These are phyloP conservation scores for Aptenodytes forsteri DNA, from an alignment of 2,113 vertebrate genomes.

Conservation along the genomic window DNA sequence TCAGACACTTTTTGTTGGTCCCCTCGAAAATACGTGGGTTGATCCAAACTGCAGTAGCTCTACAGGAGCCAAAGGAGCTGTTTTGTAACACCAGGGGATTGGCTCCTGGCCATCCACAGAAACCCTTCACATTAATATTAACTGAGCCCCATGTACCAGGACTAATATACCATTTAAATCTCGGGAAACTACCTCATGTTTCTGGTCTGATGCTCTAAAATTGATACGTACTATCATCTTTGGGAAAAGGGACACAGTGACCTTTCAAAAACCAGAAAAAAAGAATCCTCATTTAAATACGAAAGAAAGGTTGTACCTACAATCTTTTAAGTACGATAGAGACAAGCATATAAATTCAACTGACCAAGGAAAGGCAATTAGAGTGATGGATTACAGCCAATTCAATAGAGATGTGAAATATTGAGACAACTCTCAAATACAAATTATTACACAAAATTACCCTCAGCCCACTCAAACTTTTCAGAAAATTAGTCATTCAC, in stretches of 20 bases:
- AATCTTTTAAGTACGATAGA: background rate
- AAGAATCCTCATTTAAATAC: background rate
- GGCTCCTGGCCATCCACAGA: background rate
- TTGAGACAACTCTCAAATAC: background rate
- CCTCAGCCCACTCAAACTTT: background rate
- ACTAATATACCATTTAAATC: background rate
- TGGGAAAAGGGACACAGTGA: background rate
- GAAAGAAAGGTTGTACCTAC: background rate
- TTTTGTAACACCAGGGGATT: background rate
- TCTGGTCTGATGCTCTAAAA: background rate
- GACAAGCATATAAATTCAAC: background rate
- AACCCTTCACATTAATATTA: background rate
- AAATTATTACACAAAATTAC: background rate
- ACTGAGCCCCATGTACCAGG: background rate
- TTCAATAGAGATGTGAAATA: background rate
- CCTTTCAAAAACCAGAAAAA: background rate
- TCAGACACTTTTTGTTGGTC: background rate
- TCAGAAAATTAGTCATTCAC: background rate
- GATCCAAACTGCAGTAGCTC: background rate
- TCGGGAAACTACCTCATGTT: background rate
- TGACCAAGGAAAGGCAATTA: background rate
- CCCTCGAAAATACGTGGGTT: background rate
- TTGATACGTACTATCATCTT: background rate
- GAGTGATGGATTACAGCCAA: slow-evolving; percentile 1
- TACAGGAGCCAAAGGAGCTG: background rate